phyloP scores from a whole-genome alignment of 2,113 vertebrate genomes.

The Protobothrops mucrosquamatus region DNA sequence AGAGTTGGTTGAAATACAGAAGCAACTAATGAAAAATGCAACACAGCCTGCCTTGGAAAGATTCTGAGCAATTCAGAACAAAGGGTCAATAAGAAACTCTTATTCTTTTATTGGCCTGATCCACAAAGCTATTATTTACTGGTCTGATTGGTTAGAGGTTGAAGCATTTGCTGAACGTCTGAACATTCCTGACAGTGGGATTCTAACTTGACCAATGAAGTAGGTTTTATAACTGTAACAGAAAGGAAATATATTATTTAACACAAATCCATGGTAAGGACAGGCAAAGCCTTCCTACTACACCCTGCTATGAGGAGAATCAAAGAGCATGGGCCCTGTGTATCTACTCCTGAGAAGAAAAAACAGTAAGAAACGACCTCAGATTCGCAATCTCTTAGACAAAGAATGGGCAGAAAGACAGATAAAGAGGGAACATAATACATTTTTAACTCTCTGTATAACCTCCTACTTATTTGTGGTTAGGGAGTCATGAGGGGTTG shows the following conservation, averaged over 20 bases:
- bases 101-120: background rate
- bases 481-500: background rate
- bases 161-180: background rate
- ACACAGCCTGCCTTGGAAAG: background rate
- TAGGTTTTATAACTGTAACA: background rate
- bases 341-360: background rate
- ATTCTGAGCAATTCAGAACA: background rate
- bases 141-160: background rate
- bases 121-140: background rate
- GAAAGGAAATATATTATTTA: background rate
- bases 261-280: background rate
- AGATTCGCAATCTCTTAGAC: background rate
- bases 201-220: background rate
- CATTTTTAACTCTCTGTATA: background rate
- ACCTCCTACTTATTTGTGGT: background rate
- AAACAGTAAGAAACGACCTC: background rate
- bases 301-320: background rate
- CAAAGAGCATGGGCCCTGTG: background rate
- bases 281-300: background rate
- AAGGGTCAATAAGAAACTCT: background rate
- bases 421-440: background rate
- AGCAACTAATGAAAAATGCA: background rate
- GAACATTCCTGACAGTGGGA: background rate
- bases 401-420: background rate
- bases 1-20: conserved; percentile 9